Percentiles rank a stretch among this genome's conserved stretches.
These are phyloP conservation scores for Helobdella robusta DNA, from an alignment of 2,888 invertebrate species.

Conservation along the genomic window DNA sequence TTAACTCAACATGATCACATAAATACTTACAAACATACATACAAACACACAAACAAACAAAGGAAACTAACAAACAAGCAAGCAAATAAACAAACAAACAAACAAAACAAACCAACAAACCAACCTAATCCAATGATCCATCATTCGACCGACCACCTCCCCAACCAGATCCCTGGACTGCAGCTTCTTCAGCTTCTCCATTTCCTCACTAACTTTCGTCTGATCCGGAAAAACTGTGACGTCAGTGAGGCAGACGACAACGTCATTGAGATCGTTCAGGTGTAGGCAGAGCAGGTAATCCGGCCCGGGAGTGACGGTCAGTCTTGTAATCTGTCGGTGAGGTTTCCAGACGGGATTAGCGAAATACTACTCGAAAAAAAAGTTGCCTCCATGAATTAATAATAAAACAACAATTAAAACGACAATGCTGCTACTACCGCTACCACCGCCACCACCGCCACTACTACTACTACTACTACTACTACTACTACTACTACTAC, in stretches of 20 bases:
- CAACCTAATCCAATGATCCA: too few relatives aligned
- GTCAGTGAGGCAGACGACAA: slow-evolving; percentile 65
- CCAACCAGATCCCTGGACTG: slow-evolving; percentile 58
- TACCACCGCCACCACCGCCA: not conserved
- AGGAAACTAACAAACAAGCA: too few relatives aligned
- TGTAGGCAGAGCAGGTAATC: slow-evolving; percentile 81
- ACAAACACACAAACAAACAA: not conserved
- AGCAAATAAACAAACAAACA: too few relatives aligned
- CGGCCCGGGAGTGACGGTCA: slow-evolving; percentile 73
- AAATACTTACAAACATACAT: not conserved
- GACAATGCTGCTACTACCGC: not conserved
- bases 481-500: not conserved
- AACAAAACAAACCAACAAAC: too few relatives aligned
- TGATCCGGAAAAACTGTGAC: slow-evolving; percentile 61
- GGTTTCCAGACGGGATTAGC: too few relatives aligned
- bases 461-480: not conserved
- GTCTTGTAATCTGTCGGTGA: slow-evolving; percentile 61
- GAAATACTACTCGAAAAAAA: too few relatives aligned
- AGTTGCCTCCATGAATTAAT: too few relatives aligned
- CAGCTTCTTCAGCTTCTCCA: slow-evolving; percentile 67
- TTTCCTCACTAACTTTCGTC: slow-evolving; percentile 76
- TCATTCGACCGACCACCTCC: slow-evolving; percentile 71
- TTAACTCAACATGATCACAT: not conserved
- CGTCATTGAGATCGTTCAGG: slow-evolving; percentile 75
- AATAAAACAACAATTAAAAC: too few relatives aligned